phyloP scores from a whole-genome alignment of 2,113 vertebrate genomes.

The Chloropsis hardwickii region DNA sequence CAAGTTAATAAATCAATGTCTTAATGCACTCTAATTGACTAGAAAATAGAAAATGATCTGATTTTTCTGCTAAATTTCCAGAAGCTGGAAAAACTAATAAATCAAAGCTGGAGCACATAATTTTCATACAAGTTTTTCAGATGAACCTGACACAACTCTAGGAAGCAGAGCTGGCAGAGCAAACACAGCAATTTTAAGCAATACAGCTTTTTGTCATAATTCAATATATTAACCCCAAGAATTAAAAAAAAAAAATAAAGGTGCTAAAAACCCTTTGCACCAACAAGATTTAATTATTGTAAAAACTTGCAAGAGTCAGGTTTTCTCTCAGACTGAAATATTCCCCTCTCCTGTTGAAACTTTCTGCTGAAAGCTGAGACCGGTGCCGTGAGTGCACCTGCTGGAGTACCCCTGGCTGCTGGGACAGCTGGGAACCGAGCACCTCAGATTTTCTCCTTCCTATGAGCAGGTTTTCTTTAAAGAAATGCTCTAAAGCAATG shows the following conservation, averaged over 20 bases:
- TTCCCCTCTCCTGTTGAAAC: neutral
- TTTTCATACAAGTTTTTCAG: neutral
- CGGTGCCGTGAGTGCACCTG: constrained; percentile 63
- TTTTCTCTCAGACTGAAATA: neutral
- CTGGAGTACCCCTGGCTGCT: neutral
- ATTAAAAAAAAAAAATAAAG: neutral
- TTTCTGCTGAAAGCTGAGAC: neutral
- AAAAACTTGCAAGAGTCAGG: neutral
- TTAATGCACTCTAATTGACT: neutral
- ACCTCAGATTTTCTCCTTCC: neutral
- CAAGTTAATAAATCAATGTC: neutral
- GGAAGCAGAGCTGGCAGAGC: neutral
- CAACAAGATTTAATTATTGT: neutral
- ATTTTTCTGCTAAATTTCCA: neutral
- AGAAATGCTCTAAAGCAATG: neutral
- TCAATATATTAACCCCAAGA: neutral
- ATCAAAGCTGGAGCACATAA: neutral
- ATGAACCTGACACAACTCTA: neutral
- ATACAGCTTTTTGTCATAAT: neutral
- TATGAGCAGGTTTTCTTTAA: neutral
- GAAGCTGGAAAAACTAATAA: neutral
- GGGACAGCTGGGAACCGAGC: neutral
- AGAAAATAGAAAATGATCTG: neutral
- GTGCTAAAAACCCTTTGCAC: neutral
- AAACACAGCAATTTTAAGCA: neutral